phyloP scores from a whole-genome alignment of 2,113 vertebrate species.

The Naja naja region DNA sequence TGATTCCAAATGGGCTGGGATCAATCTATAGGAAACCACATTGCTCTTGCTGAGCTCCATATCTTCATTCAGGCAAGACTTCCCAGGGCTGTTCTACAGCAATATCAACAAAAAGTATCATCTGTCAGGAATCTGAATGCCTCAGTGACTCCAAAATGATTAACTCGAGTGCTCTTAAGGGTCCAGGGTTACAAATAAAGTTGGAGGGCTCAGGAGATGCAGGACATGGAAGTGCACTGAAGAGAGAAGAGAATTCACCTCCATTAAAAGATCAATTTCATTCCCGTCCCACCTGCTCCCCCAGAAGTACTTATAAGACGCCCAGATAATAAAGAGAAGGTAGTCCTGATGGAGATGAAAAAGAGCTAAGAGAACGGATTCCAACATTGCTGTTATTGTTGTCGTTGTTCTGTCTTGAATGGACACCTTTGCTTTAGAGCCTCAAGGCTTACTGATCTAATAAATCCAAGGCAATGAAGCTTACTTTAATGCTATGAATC shows the following conservation, averaged over 20 bases:
- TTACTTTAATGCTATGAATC: neutral
- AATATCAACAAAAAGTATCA: conserved; percentile 5
- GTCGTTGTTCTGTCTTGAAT: neutral
- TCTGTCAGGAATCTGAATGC: conserved; percentile 13
- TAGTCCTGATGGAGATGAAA: neutral
- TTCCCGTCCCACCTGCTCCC: neutral
- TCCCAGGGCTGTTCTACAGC: conserved; percentile 12
- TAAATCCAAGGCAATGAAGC: neutral
- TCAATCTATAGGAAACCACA: neutral
- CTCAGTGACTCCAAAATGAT: conserved; percentile 15
- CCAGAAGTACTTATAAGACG: fast-evolving
- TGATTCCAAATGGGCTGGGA: fast-evolving
- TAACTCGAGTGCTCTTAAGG: conserved; percentile 10
- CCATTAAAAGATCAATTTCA: neutral
- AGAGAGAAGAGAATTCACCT: neutral
- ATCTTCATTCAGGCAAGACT: neutral
- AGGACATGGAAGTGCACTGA: fast-evolving
- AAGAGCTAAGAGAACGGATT: neutral
- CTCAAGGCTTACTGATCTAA: no score
- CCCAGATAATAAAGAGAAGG: neutral
- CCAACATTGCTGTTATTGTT: neutral
- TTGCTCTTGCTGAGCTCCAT: neutral
- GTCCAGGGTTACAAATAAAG: neutral
- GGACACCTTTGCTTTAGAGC: neutral
- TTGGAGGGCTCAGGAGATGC: neutral